phyloP scores from a whole-genome alignment of 1,140 invertebrate genomes.

The Batillaria attramentaria region DNA sequence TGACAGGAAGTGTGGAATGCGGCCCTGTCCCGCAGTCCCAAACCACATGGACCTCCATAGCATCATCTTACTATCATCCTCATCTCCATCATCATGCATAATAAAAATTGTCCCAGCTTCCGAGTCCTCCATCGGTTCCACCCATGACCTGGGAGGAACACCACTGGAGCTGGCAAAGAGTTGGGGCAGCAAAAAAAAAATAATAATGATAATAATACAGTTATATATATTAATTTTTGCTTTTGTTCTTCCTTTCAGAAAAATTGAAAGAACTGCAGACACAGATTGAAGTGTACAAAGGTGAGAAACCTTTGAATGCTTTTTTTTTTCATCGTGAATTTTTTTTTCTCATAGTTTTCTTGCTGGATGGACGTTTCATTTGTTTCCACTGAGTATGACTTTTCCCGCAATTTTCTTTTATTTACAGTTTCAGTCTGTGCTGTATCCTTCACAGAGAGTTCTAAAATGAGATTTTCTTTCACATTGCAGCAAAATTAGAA shows the following conservation, averaged over 20 bases:
- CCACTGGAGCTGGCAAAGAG: too few relatives aligned
- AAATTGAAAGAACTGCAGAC: conserved; percentile 66
- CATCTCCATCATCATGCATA: too few relatives aligned
- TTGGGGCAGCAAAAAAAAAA: too few relatives aligned
- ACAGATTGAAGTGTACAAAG: conserved; percentile 67
- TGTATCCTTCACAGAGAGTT: too few relatives aligned
- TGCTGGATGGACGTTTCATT: background rate
- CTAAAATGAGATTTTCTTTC: conserved; percentile 21
- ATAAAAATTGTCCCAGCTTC: too few relatives aligned
- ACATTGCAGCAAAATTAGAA: conserved; percentile 58
- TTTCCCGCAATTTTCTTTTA: background rate
- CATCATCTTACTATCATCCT: too few relatives aligned
- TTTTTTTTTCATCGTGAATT: conserved; percentile 1
- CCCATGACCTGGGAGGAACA: too few relatives aligned
- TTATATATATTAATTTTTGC: background rate
- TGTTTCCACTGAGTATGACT: background rate
- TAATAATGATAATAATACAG: background rate
- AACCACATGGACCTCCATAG: too few relatives aligned
- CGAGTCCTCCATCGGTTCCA: too few relatives aligned
- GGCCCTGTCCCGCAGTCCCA: too few relatives aligned
- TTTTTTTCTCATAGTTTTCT: background rate
- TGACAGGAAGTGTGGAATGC: too few relatives aligned
- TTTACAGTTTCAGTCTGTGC: background rate
- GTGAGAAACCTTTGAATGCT: conserved; percentile 41
- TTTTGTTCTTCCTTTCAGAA: conserved; percentile 45